A percentile compares a stretch with the other conserved stretches of the same genome.
These are phyloP conservation scores for Burhinus bistriatus DNA, from an alignment of 2,113 vertebrate species.

Conservation along the genomic window DNA sequence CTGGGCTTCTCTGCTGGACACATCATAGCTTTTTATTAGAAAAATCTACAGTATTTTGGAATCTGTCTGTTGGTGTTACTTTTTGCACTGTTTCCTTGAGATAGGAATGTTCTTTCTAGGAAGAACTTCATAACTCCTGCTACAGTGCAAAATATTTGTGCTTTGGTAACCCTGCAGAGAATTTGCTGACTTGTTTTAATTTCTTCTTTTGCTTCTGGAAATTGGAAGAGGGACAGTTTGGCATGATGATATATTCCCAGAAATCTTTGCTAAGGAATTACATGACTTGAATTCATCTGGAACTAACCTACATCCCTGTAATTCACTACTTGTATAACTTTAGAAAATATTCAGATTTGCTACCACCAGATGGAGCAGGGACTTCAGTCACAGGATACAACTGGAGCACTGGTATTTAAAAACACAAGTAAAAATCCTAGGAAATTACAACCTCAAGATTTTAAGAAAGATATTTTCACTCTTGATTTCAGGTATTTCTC, in stretches of 20 bases:
- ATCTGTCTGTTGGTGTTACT: too few species aligned
- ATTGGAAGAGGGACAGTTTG: not conserved
- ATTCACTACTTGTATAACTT: not conserved
- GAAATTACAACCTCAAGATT: not conserved
- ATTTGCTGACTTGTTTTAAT: too few species aligned
- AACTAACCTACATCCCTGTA: not conserved
- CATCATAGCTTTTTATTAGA: not conserved
- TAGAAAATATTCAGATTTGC: too few species aligned
- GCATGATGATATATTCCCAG: not conserved
- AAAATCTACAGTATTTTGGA: not conserved
- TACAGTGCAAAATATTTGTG: rapidly evolving
- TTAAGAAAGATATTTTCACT: not conserved
- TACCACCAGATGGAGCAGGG: not conserved
- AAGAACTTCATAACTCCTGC: not conserved
- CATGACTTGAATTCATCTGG: not conserved
- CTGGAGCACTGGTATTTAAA: not conserved
- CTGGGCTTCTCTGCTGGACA: not conserved
- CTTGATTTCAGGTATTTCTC: not conserved
- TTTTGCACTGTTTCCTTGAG: not conserved
- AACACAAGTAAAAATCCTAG: not conserved
- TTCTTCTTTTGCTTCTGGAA: not conserved
- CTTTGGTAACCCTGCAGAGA: not conserved
- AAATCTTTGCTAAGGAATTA: not conserved
- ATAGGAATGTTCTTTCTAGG: not conserved
- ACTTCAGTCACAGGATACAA: rapidly evolving